A percentile compares a stretch with the other conserved stretches of the same genome.
phyloP scores from a whole-genome alignment of 2,113 vertebrate species.

The Isurus oxyrinchus region DNA sequence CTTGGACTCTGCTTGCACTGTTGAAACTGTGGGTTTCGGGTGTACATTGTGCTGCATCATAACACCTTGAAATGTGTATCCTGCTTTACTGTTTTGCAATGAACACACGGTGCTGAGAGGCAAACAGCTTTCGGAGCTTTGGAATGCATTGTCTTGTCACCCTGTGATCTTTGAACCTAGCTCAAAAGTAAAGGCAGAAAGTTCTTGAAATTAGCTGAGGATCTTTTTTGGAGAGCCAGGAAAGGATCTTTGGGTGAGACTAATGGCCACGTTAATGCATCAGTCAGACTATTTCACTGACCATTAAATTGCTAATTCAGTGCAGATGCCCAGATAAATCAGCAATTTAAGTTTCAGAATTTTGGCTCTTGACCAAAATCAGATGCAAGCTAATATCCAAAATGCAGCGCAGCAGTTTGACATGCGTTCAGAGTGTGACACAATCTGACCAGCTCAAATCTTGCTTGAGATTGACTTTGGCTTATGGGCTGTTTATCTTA shows the following conservation, averaged over 20 bases:
- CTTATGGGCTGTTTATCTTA: not conserved
- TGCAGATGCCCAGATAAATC: not conserved
- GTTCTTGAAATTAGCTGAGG: not conserved
- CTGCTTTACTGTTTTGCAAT: not conserved
- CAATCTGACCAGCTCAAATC: not conserved
- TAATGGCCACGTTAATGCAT: not conserved
- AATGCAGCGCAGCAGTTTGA: not conserved
- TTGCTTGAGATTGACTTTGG: not conserved
- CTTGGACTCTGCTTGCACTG: not conserved
- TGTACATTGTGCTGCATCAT: not conserved
- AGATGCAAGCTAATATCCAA: not conserved
- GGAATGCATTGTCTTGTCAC: conserved; percentile 6
- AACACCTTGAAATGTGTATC: not conserved
- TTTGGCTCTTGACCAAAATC: not conserved
- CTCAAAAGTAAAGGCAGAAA: not conserved
- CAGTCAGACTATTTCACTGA: not conserved
- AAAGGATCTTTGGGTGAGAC: not conserved
- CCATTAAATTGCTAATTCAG: not conserved
- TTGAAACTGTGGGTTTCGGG: not conserved
- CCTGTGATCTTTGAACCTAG: not conserved
- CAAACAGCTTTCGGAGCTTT: not conserved
- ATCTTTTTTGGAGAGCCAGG: not conserved
- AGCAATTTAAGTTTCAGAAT: not conserved
- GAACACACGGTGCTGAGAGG: not conserved
- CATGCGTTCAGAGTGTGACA: not conserved